Percentiles rank a stretch among this genome's conserved stretches.
Conservation (phyloP, 2,888 invertebrate genomes). For the Himalopsyche tibetana region DNA sequence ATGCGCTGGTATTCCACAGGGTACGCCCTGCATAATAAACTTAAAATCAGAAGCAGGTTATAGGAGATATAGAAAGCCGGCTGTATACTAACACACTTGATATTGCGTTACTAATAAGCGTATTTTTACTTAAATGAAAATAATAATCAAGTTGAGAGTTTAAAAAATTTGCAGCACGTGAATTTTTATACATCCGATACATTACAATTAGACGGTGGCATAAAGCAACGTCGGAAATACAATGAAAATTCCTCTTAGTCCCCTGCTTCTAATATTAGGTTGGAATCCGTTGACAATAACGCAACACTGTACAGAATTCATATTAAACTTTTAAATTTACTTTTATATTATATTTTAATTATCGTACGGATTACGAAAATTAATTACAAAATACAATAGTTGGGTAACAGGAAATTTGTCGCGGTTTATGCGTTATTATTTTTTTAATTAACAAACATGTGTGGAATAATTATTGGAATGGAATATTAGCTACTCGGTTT, state of each 20-base stretch:
- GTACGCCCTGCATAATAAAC: no score
- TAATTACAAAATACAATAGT: conserved; percentile 6
- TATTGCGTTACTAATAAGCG: no score
- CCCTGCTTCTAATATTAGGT: not conserved
- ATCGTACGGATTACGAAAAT: conserved; percentile 1
- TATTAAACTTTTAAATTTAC: conserved; percentile 28
- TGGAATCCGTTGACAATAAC: not conserved
- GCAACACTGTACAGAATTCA: not conserved
- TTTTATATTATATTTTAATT: not conserved
- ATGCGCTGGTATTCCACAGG: no score
- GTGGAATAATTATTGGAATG: no score
- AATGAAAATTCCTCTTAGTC: not conserved
- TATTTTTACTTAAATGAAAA: no score
- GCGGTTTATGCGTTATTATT: not conserved
- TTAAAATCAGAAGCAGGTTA: no score
- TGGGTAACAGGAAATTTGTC: not conserved
- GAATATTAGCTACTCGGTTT: no score
- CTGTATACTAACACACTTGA: no score
- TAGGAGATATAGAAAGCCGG: no score
- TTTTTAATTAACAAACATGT: no score
- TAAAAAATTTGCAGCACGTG: not conserved
- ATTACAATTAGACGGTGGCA: not conserved
- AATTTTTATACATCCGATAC: not conserved
- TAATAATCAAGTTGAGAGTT: no score
- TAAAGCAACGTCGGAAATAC: not conserved